phyloP scores from a whole-genome alignment of 2,797 vertebrate species.

The Discoglossus pictus region DNA sequence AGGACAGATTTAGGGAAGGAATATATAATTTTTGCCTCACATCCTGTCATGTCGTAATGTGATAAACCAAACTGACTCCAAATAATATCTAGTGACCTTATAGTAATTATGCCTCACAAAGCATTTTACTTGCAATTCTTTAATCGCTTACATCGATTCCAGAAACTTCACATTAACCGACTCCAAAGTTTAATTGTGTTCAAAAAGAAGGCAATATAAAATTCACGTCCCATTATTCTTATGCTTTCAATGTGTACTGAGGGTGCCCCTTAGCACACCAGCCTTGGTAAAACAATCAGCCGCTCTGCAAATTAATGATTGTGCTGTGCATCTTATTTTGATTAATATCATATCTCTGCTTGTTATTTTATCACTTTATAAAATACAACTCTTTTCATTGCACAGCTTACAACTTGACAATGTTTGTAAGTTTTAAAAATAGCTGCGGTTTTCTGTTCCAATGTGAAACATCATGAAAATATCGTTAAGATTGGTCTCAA shows the following conservation, averaged over 20 bases:
- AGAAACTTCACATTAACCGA: slow-evolving; percentile 87
- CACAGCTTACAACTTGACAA: too few relatives aligned
- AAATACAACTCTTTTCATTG: too few relatives aligned
- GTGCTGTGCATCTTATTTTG: too few relatives aligned
- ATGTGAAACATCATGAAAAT: too few relatives aligned
- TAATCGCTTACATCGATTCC: slow-evolving; percentile 93
- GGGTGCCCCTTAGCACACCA: slow-evolving; percentile 5
- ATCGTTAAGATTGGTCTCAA: too few relatives aligned
- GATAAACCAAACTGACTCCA: slow-evolving; percentile 99
- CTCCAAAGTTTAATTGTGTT: slow-evolving; percentile 74
- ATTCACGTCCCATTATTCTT: slow-evolving; percentile 59
- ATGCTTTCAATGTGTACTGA: slow-evolving; percentile 45
- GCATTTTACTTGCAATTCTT: slow-evolving; percentile 90
- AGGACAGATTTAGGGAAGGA: slow-evolving; percentile 98
- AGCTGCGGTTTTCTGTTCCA: too few relatives aligned
- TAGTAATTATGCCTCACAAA: slow-evolving; percentile 92
- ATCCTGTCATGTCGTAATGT: slow-evolving; percentile 94
- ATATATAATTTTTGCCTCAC: slow-evolving; percentile 98
- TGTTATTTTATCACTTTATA: too few relatives aligned
- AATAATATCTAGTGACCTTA: slow-evolving; percentile 98
- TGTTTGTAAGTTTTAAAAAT: too few relatives aligned
- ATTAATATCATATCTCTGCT: too few relatives aligned
- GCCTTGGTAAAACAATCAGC: background rate
- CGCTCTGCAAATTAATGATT: background rate
- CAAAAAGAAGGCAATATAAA: slow-evolving; percentile 67